Conservation (phyloP, 2,888 invertebrate species). For the Drepanosiphum platanoidis region DNA sequence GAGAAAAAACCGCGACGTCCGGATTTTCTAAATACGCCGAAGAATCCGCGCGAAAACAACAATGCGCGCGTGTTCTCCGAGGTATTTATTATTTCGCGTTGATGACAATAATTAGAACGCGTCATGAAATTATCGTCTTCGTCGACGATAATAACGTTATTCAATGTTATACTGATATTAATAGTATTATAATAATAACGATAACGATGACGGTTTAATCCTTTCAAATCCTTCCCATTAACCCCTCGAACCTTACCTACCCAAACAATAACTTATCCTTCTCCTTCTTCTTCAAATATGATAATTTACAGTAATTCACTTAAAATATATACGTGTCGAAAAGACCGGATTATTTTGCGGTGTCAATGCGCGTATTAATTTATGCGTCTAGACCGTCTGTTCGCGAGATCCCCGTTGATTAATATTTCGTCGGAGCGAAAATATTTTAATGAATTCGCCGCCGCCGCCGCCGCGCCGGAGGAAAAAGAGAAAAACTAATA, state of each 20-base stretch:
- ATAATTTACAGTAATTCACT: neutral
- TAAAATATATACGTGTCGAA: neutral
- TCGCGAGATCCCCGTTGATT: neutral
- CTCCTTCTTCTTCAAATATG: neutral
- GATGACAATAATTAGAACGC: no score
- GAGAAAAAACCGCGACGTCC: no score
- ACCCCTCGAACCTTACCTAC: neutral
- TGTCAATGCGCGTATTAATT: neutral
- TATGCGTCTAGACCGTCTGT: neutral
- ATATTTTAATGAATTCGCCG: neutral
- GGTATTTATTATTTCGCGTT: no score
- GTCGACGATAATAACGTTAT: neutral
- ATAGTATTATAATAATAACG: neutral
- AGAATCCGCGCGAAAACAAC: no score
- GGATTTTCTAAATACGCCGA: no score
- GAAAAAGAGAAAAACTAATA: no score
- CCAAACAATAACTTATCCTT: no score
- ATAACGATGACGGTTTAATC: neutral
- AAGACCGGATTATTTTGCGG: neutral
- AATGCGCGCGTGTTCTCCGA: no score
- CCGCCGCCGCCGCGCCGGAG: no score
- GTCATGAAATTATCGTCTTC: neutral
- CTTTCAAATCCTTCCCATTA: neutral
- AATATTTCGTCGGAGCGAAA: neutral
- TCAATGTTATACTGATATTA: neutral